Percentiles rank a stretch among this genome's conserved stretches.
Conservation (phyloP, 1,140 invertebrate genomes). For the Leptinotarsa lineolata region DNA sequence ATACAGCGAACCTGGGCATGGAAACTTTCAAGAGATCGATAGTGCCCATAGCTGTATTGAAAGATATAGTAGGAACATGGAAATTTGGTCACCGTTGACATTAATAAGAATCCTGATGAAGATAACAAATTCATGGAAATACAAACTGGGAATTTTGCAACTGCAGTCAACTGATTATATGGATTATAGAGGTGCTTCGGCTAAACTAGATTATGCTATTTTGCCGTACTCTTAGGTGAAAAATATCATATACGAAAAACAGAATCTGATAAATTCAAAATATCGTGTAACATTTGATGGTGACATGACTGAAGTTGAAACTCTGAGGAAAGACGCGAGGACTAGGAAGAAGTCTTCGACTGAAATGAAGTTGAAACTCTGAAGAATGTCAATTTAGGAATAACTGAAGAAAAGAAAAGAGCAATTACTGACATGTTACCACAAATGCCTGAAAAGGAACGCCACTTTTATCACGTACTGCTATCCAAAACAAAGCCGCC, state of each 20-base stretch:
- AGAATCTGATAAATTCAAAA: not conserved
- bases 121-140: constrained; percentile 4
- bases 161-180: not conserved
- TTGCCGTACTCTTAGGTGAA: not conserved
- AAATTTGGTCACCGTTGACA: constrained; percentile 21
- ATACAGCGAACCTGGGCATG: constrained; percentile 28
- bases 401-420: no score
- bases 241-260: constrained; percentile 1
- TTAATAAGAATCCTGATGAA: not conserved
- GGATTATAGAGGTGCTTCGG: not conserved
- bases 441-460: no score
- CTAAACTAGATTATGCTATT: not conserved
- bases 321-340: not conserved
- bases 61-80: constrained; percentile 22
- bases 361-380: no score
- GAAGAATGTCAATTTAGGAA: no score
- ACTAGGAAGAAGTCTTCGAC: no score
- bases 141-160: not conserved
- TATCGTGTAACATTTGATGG: constrained; percentile 7
- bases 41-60: constrained; percentile 30
- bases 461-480: no score
- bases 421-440: no score
- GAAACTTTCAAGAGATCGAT: constrained; percentile 27
- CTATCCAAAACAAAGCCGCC: no score
- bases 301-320: not conserved